A percentile compares a stretch with the other conserved stretches of the same genome.
Evolutionary conservation across 2,113 vertebrate species (phyloP).

Genomic region (Laticauda colubrina): DNA sequence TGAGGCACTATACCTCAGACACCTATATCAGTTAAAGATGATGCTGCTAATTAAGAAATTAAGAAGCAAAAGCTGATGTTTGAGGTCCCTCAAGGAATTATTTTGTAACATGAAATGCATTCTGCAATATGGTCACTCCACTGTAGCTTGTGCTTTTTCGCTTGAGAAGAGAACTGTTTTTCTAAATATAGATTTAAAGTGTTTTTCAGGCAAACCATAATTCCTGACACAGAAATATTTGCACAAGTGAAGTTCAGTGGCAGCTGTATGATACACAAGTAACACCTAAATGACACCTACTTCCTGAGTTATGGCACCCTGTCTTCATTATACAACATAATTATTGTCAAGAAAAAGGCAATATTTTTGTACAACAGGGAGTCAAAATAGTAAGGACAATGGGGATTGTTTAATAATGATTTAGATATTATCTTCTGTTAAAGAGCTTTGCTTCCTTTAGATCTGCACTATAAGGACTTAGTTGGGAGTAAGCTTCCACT

Average conservation of each 20-base stretch:
- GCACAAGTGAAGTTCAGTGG: constrained; percentile 59
- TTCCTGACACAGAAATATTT: constrained; percentile 61
- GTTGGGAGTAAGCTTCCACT: background rate
- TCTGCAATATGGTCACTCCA: constrained; percentile 58
- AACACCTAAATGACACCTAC: constrained; percentile 59
- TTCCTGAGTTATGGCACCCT: constrained; percentile 61
- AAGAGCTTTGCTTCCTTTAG: constrained; percentile 36
- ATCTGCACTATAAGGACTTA: constrained; percentile 23
- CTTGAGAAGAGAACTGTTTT: constrained; percentile 45
- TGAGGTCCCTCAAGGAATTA: constrained; percentile 46
- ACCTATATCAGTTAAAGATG: constrained; percentile 45
- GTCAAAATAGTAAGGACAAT: constrained; percentile 55
- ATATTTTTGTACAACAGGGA: constrained; percentile 63
- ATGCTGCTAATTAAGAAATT: constrained; percentile 63
- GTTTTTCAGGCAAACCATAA: constrained; percentile 51
- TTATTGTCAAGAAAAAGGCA: constrained; percentile 65
- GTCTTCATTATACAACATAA: constrained; percentile 65
- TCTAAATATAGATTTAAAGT: constrained; percentile 56
- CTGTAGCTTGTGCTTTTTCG: constrained; percentile 43
- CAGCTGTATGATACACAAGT: constrained; percentile 60
- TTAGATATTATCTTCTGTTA: constrained; percentile 58
- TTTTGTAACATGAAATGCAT: constrained; percentile 52
- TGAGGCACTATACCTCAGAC: constrained; percentile 52
- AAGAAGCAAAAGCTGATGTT: constrained; percentile 45
- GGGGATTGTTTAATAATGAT: constrained; percentile 57